Evolutionary conservation across 2,888 invertebrate genomes (phyloP).

Genomic region (Eupsilia transversa): DNA sequence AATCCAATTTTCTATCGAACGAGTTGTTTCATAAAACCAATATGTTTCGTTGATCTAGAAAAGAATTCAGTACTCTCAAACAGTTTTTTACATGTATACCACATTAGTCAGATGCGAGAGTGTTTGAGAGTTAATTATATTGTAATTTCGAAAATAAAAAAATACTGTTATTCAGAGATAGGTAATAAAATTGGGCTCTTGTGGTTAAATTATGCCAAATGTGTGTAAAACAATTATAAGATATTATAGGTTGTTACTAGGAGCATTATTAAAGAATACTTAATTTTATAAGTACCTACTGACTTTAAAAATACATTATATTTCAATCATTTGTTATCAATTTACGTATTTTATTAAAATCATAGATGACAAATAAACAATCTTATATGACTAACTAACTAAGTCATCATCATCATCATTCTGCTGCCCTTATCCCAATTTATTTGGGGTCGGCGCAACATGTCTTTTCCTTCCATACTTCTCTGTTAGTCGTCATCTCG

Average conservation of each 20-base stretch:
- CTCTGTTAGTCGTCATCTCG: no score
- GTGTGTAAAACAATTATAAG: neutral
- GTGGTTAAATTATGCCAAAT: neutral
- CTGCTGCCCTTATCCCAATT: no score
- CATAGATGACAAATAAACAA: no score
- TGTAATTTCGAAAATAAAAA: neutral
- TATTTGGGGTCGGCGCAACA: no score
- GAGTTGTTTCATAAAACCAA: conserved; percentile 59
- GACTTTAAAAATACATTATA: neutral
- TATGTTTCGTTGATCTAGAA: conserved; percentile 54
- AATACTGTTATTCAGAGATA: neutral
- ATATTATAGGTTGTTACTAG: neutral
- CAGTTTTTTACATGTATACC: no score
- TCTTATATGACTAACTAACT: no score
- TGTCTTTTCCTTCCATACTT: no score
- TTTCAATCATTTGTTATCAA: no score
- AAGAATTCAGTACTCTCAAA: conserved; percentile 25
- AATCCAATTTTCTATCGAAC: conserved; percentile 65
- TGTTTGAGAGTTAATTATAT: conserved; percentile 1
- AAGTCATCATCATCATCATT: no score
- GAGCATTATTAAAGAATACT: neutral
- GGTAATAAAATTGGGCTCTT: neutral
- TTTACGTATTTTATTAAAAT: no score
- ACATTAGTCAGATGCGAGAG: no score
- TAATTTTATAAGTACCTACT: neutral